phyloP scores from a whole-genome alignment of 2,113 vertebrate species.

The Ivindomyrus marchei region DNA sequence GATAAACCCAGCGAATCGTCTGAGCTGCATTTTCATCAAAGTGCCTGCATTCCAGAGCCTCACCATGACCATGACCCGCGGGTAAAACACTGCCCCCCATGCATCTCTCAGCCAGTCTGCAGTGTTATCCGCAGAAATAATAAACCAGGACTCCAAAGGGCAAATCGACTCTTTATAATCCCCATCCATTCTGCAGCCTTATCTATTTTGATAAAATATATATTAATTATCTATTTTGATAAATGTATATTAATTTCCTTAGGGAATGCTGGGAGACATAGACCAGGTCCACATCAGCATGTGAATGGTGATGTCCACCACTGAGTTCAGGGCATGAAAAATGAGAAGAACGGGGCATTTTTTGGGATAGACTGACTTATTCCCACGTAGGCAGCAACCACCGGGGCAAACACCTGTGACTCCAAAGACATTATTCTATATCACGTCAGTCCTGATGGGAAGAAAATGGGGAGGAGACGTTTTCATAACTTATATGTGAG shows the following conservation, averaged over 20 bases:
- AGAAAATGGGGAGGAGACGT: background rate
- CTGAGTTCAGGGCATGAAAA: background rate
- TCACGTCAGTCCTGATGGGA: background rate
- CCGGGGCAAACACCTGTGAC: background rate
- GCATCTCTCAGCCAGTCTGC: background rate
- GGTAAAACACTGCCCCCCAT: background rate
- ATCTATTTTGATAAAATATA: background rate
- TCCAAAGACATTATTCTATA: background rate
- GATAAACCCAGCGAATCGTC: background rate
- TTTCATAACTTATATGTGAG: constrained; percentile 5
- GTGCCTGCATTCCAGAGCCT: background rate
- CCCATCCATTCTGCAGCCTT: background rate
- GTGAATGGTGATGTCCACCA: background rate
- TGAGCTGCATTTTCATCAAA: background rate
- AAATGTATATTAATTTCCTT: background rate
- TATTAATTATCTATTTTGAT: background rate
- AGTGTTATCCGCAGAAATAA: background rate
- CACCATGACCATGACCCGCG: background rate
- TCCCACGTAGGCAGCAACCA: background rate
- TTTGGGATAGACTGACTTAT: background rate
- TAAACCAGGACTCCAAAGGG: background rate
- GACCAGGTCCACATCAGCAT: background rate
- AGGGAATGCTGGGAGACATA: background rate
- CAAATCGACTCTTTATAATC: background rate
- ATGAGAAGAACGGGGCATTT: background rate